phyloP scores from a whole-genome alignment of 1,140 invertebrate genomes.

The Drosophila ercepeae region DNA sequence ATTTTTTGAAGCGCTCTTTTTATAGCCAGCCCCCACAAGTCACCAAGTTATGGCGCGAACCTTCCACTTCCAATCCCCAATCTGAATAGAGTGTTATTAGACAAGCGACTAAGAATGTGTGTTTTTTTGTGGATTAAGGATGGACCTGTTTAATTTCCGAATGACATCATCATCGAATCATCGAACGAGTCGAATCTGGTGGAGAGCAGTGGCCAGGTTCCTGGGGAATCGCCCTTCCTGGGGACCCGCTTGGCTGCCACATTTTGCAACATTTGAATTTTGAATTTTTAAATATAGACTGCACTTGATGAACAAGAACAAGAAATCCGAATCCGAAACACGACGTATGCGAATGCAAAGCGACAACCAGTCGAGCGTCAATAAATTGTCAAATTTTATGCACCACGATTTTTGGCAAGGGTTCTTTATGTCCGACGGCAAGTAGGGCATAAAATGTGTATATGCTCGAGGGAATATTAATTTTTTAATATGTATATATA shows the following conservation, averaged over 20 bases:
- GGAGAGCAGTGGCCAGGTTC: slow-evolving; percentile 4
- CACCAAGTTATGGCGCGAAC: slow-evolving; percentile 22
- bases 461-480: slow-evolving; percentile 23
- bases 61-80: not conserved
- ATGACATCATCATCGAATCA: slow-evolving; percentile 31
- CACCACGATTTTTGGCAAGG: slow-evolving; percentile 70
- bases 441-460: slow-evolving; percentile 47
- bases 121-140: slow-evolving; percentile 22
- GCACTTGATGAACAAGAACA: slow-evolving; percentile 40
- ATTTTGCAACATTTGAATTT: slow-evolving; percentile 67
- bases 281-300: slow-evolving; percentile 73
- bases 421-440: slow-evolving; percentile 36
- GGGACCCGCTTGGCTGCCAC: slow-evolving; percentile 25
- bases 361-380: slow-evolving; percentile 64
- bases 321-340: slow-evolving; percentile 1
- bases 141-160: slow-evolving; percentile 17
- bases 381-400: slow-evolving; percentile 83
- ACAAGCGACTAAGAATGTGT: slow-evolving; percentile 35
- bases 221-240: slow-evolving; percentile 32
- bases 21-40: slow-evolving; percentile 48
- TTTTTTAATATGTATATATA: slow-evolving; percentile 6
- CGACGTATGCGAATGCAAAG: slow-evolving; percentile 30
- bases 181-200: not conserved
- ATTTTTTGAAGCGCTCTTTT: slow-evolving; percentile 33
- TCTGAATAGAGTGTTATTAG: slow-evolving; percentile 31